Base-by-base conservation (phyloP, 1,140 invertebrate species). In the Eriosoma lanigerum region DNA sequence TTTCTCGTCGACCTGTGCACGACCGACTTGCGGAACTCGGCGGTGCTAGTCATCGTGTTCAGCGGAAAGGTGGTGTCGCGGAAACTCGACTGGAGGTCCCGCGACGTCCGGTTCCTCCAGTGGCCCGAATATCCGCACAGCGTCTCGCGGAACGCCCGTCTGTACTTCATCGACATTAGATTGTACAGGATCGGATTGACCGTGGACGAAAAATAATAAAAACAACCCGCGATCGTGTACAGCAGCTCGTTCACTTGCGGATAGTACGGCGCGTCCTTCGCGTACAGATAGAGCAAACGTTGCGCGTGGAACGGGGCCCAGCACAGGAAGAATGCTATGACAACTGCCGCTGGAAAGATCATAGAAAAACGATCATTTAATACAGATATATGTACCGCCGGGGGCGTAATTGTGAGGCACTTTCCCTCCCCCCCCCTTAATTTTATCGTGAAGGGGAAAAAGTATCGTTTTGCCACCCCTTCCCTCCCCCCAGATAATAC, bases 221-320 rank as follows among this genome's bases (percentile, higher is more conserved):
- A 89, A 66, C 92, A 90, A 1, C 94, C 94, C 19, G 92, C 89
- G 6, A 93, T 87, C 72, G 93, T 91, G 85, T 93, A 95, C 50
- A 96, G 88, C 87, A 91, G 91, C 84, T 93, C 91, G 85, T 94
- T 94, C 75, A 93, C 87, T 81, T 89, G 88, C 44, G 89, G 85
- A 85, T 89, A 93, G 84, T 90, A 86, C 15, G 86, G 86, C 58
- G 87, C 87, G 32, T 90, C 85, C 76, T 88, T 87, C 46, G 88
- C 91, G 84, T 94, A 92, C 26, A 93, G 88, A 83, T 91, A 92
- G 83, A 94, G 89, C 68, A 96, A 85, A 3, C 94, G 88, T 86
- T 99, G 97, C 46, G 93, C 90, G 85, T 98, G 97, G 87, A 98
- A 98, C 21, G 97, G 97, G 0, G 95, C 94, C 96, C 96, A 99